Evolutionary conservation across 2,797 vertebrate genomes (phyloP).

Genomic region (Pipistrellus kuhlii): DNA sequence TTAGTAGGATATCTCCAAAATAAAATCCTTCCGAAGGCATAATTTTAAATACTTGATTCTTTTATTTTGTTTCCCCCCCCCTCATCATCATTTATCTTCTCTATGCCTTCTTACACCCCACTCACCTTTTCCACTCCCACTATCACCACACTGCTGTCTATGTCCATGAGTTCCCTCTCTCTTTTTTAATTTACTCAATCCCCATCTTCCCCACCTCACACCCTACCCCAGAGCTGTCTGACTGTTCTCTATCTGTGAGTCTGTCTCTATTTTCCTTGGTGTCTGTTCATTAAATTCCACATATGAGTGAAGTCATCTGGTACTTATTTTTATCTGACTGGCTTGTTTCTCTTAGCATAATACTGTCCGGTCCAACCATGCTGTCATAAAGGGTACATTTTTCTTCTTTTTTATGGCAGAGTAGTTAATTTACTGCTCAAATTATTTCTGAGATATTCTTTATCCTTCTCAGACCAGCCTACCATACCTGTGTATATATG

Average conservation of each 20-base stretch:
- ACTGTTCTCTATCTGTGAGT: background rate
- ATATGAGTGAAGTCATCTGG: background rate
- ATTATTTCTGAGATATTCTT: background rate
- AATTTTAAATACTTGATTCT: background rate
- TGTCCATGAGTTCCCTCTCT: background rate
- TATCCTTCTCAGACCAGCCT: background rate
- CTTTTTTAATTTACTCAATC: background rate
- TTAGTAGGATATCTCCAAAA: constrained; percentile 29
- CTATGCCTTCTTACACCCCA: background rate
- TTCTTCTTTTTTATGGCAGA: background rate
- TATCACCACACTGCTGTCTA: background rate
- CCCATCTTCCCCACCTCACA: background rate
- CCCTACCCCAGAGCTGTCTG: background rate
- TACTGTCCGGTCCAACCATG: background rate
- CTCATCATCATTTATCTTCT: background rate
- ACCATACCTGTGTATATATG: background rate
- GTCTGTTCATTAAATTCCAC: background rate
- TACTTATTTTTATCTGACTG: background rate
- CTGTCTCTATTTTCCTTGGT: background rate
- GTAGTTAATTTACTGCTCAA: background rate
- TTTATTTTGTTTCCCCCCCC: background rate
- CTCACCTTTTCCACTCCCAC: background rate
- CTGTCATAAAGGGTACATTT: background rate
- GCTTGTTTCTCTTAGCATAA: background rate
- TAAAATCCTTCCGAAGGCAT: constrained; percentile 15